These are phyloP conservation scores for Periparus ater DNA, from an alignment of 2,797 vertebrate species.

Conservation along the genomic window DNA sequence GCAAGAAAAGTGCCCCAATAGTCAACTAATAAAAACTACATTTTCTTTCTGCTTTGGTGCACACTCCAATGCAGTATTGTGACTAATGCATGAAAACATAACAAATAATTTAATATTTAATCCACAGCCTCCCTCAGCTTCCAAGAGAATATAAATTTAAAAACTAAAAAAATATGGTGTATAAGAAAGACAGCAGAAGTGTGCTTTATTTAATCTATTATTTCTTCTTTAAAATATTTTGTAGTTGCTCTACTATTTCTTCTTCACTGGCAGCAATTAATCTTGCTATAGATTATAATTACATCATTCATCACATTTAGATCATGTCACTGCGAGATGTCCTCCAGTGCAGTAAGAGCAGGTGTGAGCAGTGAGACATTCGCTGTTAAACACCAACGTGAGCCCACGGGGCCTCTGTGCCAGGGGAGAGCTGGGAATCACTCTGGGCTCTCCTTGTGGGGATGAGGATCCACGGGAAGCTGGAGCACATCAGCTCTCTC, in stretches of 20 bases:
- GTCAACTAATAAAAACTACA: not conserved
- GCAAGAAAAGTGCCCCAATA: not conserved
- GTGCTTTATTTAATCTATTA: not conserved
- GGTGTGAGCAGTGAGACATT: not conserved
- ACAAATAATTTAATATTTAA: not conserved
- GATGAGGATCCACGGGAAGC: not conserved
- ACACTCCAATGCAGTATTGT: not conserved
- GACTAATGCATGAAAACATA: not conserved
- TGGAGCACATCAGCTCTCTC: not conserved
- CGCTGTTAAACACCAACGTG: not conserved
- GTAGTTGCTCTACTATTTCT: not conserved
- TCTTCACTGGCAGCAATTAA: not conserved
- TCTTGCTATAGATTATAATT: not conserved
- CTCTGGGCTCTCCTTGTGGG: rapidly evolving
- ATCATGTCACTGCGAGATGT: not conserved
- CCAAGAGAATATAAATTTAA: not conserved
- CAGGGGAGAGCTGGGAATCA: not conserved
- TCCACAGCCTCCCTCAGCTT: not conserved
- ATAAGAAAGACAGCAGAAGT: not conserved
- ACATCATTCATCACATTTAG: not conserved
- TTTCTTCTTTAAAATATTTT: not conserved
- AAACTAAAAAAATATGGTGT: not conserved
- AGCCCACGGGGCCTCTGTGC: not conserved
- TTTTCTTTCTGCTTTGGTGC: constrained; percentile 7
- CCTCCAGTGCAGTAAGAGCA: not conserved